Conservation (phyloP, 2,797 vertebrate genomes). For the Hirundo rustica region DNA sequence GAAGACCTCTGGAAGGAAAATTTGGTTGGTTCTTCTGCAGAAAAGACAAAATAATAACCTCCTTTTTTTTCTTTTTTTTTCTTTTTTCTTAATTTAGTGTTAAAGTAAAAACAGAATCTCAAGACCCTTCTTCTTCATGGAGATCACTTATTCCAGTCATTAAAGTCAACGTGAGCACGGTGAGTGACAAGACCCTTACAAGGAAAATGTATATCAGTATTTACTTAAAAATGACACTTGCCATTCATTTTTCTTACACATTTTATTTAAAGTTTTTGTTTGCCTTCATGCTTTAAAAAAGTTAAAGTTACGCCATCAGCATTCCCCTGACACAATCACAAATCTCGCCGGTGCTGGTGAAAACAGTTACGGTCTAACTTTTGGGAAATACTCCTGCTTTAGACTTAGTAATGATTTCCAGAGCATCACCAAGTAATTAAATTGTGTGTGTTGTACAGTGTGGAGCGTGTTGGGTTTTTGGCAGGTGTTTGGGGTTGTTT, state of each 20-base stretch:
- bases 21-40: not conserved
- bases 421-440: not conserved
- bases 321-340: not conserved
- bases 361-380: not conserved
- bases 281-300: not conserved
- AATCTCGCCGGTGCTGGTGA: not conserved
- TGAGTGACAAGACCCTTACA: conserved; percentile 75
- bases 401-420: not conserved
- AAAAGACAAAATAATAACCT: not conserved
- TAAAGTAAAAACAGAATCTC: conserved; percentile 89
- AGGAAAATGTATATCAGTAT: not conserved
- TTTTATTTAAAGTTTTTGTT: not conserved
- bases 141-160: conserved; percentile 97
- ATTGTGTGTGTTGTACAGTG: not conserved
- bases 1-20: not conserved
- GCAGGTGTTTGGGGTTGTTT: not conserved
- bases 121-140: conserved; percentile 93
- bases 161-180: conserved; percentile 97
- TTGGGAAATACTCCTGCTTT: not conserved
- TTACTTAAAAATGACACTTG: not conserved
- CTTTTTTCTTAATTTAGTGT: conserved; percentile 73
- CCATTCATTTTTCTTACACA: not conserved
- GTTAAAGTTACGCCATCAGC: not conserved
- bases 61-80: too few species aligned
- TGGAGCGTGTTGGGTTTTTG: not conserved